These are phyloP conservation scores for Cheilosia pagana DNA, from an alignment of 2,888 invertebrate genomes.

Conservation along the genomic window DNA sequence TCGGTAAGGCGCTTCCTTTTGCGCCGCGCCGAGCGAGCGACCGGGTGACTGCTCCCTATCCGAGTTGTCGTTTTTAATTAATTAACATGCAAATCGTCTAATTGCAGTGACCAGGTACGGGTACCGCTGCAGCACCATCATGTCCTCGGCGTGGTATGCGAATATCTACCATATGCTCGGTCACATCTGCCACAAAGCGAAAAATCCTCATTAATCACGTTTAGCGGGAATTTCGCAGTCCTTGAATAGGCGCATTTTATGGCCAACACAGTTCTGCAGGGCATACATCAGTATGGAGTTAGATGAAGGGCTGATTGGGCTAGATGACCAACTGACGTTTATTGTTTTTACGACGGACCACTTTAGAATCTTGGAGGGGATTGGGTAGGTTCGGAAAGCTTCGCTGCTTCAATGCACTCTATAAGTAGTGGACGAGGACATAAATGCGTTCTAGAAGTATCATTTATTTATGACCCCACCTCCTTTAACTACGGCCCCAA, in stretches of 20 bases:
- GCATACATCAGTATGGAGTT: too few relatives aligned
- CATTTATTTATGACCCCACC: too few relatives aligned
- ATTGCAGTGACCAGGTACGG: conserved; percentile 31
- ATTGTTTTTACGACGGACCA: too few relatives aligned
- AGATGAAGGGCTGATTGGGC: too few relatives aligned
- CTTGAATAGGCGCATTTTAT: background rate
- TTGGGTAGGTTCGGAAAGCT: too few relatives aligned
- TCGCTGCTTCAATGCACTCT: too few relatives aligned
- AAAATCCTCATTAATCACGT: conserved; percentile 47
- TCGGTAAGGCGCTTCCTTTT: conserved; percentile 15
- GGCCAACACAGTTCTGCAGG: background rate
- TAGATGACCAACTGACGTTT: too few relatives aligned
- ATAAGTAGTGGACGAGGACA: too few relatives aligned
- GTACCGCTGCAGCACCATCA: background rate
- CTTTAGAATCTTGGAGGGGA: too few relatives aligned
- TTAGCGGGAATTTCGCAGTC: conserved; percentile 4
- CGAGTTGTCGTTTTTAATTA: conserved; percentile 58
- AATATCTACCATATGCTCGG: conserved; percentile 20
- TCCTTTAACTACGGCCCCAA: too few relatives aligned
- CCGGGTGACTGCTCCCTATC: conserved; percentile 15
- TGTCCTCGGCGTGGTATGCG: background rate
- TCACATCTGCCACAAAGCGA: conserved; percentile 43
- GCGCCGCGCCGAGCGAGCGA: too few relatives aligned
- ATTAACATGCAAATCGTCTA: conserved; percentile 69
- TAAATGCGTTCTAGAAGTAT: too few relatives aligned